Evolutionary conservation across 2,797 vertebrate genomes (phyloP).

Genomic region (Channa striata): DNA sequence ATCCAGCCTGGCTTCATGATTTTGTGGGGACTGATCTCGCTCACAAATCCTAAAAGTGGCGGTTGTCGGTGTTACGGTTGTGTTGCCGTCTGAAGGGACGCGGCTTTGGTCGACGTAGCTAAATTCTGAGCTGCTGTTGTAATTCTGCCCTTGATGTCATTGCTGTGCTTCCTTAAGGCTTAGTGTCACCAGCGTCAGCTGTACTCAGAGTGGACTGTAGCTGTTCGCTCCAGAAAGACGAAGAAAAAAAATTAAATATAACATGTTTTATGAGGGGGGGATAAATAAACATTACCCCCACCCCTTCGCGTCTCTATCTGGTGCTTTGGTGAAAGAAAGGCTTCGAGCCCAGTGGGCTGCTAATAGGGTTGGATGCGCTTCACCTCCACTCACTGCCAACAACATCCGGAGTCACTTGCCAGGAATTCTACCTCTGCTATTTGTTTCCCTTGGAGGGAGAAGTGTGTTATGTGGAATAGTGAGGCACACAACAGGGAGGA

Average conservation of each 20-base stretch:
- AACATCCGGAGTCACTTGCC: conserved; percentile 89
- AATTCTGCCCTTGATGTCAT: conserved; percentile 60
- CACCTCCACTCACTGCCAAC: conserved; percentile 83
- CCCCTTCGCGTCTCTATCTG: conserved; percentile 25
- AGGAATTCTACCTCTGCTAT: conserved; percentile 92
- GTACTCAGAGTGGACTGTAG: conserved; percentile 38
- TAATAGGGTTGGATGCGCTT: conserved; percentile 81
- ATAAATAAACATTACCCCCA: conserved; percentile 24
- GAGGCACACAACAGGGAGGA: conserved; percentile 63
- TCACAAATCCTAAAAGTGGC: conserved; percentile 61
- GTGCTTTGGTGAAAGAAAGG: conserved; percentile 49
- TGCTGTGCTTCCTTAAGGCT: conserved; percentile 44
- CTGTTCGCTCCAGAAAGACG: conserved; percentile 37
- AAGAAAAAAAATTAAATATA: conserved; percentile 20
- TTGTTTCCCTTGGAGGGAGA: conserved; percentile 92
- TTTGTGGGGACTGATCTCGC: conserved; percentile 56
- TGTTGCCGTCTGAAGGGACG: conserved; percentile 46
- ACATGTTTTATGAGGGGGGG: neutral
- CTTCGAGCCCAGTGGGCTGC: conserved; percentile 49
- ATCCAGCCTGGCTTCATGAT: conserved; percentile 72
- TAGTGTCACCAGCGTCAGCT: conserved; percentile 48
- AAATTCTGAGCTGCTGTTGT: conserved; percentile 54
- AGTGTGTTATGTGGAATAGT: conserved; percentile 83
- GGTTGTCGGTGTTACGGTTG: conserved; percentile 36
- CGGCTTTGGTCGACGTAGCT: conserved; percentile 32